These are phyloP conservation scores for Euthynnus affinis DNA, from an alignment of 2,797 vertebrate species.

Conservation along the genomic window DNA sequence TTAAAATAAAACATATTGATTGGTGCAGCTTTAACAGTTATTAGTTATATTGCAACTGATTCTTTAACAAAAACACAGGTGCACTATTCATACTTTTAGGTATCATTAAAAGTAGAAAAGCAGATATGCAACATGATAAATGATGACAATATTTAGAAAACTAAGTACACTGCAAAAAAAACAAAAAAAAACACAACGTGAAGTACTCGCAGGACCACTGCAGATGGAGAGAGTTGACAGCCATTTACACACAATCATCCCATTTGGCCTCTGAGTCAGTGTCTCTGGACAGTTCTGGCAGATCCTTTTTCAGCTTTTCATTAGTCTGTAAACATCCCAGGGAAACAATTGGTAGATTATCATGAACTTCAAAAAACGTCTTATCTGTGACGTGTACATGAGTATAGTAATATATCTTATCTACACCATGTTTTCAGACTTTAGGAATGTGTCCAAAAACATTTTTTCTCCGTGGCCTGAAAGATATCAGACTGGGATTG, in stretches of 20 bases:
- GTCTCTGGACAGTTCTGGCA: background rate
- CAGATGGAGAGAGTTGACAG: too few relatives aligned
- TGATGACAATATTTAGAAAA: too few relatives aligned
- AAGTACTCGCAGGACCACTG: too few relatives aligned
- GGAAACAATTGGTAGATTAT: too few relatives aligned
- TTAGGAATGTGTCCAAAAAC: slow-evolving; percentile 1
- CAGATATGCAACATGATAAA: too few relatives aligned
- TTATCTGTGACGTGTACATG: too few relatives aligned
- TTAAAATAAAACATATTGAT: background rate
- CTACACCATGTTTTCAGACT: background rate
- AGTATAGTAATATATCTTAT: background rate
- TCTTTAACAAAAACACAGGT: background rate
- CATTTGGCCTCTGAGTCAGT: background rate
- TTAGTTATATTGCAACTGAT: background rate
- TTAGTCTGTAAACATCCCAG: too few relatives aligned
- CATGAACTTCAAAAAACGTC: too few relatives aligned
- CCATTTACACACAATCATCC: background rate
- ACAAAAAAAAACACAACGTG: too few relatives aligned
- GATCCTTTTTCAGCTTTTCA: too few relatives aligned
- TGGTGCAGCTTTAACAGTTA: background rate
- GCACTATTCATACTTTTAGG: background rate
- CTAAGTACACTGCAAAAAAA: too few relatives aligned
- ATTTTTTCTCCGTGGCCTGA: slow-evolving; percentile 3
- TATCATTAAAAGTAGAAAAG: background rate
- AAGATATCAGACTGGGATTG: background rate